A percentile compares a stretch with the other conserved stretches of the same genome.
These are phyloP conservation scores for Trichomalopsis sarcophagae DNA, from an alignment of 1,140 invertebrate genomes.

Conservation along the genomic window DNA sequence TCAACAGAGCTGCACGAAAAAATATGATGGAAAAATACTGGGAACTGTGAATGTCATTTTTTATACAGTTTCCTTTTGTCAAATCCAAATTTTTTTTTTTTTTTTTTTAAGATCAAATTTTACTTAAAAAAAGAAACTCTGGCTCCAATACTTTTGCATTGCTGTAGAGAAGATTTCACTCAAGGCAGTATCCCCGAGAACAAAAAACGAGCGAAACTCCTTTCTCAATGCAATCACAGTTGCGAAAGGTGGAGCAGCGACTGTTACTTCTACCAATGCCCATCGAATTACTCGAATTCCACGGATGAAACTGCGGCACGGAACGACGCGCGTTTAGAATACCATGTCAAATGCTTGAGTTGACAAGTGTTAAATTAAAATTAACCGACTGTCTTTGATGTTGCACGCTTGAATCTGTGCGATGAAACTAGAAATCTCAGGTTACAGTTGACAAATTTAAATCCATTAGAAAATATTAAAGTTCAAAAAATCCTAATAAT, in stretches of 20 bases:
- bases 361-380: not conserved
- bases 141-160: not conserved
- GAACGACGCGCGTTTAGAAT: not conserved
- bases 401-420: not conserved
- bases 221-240: not conserved
- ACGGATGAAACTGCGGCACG: not conserved
- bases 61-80: too few species aligned
- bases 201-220: not conserved
- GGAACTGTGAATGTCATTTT: too few species aligned
- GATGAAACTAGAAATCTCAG: not conserved
- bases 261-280: not conserved
- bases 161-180: not conserved
- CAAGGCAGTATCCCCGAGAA: not conserved
- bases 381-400: not conserved
- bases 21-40: too few species aligned
- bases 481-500: not conserved
- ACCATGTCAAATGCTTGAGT: not conserved
- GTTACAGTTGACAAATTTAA: not conserved
- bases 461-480: not conserved
- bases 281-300: too few species aligned
- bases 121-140: not conserved
- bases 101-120: not conserved
- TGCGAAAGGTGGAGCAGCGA: conserved; percentile 1
- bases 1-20: too few species aligned
- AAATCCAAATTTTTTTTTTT: too few species aligned